Conservation (phyloP, 2,113 vertebrate genomes). For the Cynopterus brachyotis region DNA sequence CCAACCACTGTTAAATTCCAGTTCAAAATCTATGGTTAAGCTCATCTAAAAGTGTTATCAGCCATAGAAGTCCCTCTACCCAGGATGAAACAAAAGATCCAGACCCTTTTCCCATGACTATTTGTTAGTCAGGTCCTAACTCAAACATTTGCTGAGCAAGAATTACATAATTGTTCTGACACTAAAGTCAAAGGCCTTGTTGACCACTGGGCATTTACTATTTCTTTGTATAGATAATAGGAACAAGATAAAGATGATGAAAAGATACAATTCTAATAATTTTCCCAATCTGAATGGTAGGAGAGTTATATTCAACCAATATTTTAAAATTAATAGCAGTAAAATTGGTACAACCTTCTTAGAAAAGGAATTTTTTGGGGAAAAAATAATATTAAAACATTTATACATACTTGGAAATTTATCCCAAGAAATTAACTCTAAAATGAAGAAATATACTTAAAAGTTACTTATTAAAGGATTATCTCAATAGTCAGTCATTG, state of each 20-base stretch:
- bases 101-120: not conserved
- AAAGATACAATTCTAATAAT: not conserved
- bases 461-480: conserved; percentile 1
- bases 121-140: not conserved
- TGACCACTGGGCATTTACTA: not conserved
- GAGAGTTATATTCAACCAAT: not conserved
- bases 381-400: conserved; percentile 8
- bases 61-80: not conserved
- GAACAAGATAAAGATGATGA: not conserved
- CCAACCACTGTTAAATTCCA: not conserved
- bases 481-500: not conserved
- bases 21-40: not conserved
- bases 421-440: conserved; percentile 1
- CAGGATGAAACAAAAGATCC: not conserved
- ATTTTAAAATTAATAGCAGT: not conserved
- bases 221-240: not conserved
- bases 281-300: not conserved
- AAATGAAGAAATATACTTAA: not conserved
- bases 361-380: not conserved
- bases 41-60: not conserved
- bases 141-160: not conserved
- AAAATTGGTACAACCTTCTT: conserved; percentile 4
- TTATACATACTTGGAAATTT: conserved; percentile 13
- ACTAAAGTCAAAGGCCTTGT: not conserved
- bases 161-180: not conserved